Conservation (phyloP, 2,113 vertebrate genomes). For the Cyanoderma ruficeps region DNA sequence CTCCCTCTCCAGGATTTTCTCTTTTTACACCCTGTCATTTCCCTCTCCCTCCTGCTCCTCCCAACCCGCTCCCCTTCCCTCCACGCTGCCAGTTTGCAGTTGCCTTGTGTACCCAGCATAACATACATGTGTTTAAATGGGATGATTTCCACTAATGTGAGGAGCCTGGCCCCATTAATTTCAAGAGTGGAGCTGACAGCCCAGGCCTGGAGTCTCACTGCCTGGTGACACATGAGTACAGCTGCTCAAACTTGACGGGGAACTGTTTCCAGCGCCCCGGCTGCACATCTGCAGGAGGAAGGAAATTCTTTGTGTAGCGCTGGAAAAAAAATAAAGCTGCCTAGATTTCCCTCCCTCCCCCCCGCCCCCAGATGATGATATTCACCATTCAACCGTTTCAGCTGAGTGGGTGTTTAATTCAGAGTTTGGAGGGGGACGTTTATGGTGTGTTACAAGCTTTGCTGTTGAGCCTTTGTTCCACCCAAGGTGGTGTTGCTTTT, state of each 20-base stretch:
- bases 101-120: not conserved
- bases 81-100: not conserved
- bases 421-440: not conserved
- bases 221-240: conserved; percentile 50
- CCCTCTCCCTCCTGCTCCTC: not conserved
- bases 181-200: conserved; percentile 41
- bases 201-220: conserved; percentile 25
- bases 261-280: conserved; percentile 50
- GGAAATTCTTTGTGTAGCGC: conserved; percentile 51
- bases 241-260: conserved; percentile 40
- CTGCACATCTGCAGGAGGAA: conserved; percentile 69
- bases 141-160: conserved; percentile 12
- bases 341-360: not conserved
- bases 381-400: conserved; percentile 1
- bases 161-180: conserved; percentile 51
- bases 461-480: not conserved
- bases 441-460: not conserved
- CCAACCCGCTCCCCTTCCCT: not conserved
- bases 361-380: conserved; percentile 5
- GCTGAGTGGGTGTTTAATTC: conserved; percentile 61
- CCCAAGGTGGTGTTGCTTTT: not conserved
- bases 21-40: conserved; percentile 3
- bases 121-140: conserved; percentile 15
- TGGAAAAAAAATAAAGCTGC: conserved; percentile 57
- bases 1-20: not conserved